phyloP scores from a whole-genome alignment of 2,888 invertebrate species.

The Rhagium mordax region DNA sequence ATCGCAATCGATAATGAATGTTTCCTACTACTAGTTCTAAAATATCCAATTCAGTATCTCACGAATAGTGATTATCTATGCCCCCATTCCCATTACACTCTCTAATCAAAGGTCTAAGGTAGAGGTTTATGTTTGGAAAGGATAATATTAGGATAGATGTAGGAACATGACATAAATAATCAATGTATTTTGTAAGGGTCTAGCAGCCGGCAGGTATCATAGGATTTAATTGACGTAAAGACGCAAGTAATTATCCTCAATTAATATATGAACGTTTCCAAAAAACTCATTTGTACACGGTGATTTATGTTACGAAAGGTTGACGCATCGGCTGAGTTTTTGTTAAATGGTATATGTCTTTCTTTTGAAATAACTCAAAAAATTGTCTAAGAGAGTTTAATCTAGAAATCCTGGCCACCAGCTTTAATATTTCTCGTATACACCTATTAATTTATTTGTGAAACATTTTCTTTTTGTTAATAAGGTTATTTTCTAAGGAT shows the following conservation, averaged over 20 bases:
- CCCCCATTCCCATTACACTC: not conserved
- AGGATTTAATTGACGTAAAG: not conserved
- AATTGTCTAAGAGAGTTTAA: too few species aligned
- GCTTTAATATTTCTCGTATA: too few species aligned
- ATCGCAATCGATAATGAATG: not conserved
- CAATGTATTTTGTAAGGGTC: not conserved
- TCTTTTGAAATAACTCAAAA: too few species aligned
- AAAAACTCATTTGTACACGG: not conserved
- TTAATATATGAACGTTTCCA: not conserved
- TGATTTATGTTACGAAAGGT: not conserved
- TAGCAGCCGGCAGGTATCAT: not conserved
- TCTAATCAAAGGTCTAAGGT: not conserved
- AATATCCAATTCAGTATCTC: slow-evolving; percentile 21
- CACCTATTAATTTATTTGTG: too few species aligned
- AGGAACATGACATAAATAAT: not conserved
- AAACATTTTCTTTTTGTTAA: too few species aligned
- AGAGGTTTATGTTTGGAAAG: not conserved
- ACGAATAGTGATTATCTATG: slow-evolving; percentile 11
- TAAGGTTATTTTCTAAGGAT: too few species aligned
- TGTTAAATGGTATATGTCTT: too few species aligned
- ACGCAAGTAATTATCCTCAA: not conserved
- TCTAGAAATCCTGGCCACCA: too few species aligned
- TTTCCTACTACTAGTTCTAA: slow-evolving; percentile 13
- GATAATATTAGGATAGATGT: not conserved
- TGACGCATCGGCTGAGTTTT: too few species aligned